Conservation (phyloP, 2,113 vertebrate species). For the Callorhinus ursinus region DNA sequence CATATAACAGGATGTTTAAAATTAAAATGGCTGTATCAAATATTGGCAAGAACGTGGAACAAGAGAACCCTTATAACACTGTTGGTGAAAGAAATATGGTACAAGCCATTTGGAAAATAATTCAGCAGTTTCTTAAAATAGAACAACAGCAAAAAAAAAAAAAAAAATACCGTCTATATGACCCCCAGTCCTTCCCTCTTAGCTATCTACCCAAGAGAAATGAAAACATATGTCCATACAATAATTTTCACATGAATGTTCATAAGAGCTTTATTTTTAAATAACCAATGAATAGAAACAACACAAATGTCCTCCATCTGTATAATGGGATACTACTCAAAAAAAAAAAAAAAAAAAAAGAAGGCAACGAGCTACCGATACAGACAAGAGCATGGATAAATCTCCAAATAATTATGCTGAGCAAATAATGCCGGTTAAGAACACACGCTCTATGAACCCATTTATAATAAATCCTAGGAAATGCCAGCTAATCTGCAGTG, state of each 20-base stretch:
- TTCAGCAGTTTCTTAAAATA: not conserved
- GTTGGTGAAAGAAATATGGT: not conserved
- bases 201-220: not conserved
- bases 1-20: not conserved
- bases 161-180: not conserved
- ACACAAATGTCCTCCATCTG: not conserved
- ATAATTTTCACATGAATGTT: not conserved
- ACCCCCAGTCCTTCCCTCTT: not conserved
- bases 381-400: not conserved
- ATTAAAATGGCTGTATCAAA: not conserved
- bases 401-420: not conserved
- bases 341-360: not conserved
- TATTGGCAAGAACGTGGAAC: not conserved
- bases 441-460: no score
- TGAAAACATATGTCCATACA: not conserved
- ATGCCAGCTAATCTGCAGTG: not conserved
- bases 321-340: not conserved
- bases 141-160: not conserved
- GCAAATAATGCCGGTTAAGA: not conserved
- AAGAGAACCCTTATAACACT: not conserved
- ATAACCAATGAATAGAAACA: not conserved
- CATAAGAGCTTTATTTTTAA: not conserved
- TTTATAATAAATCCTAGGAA: not conserved
- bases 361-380: not conserved
- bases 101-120: not conserved